These are phyloP conservation scores for Parambassis ranga DNA, from an alignment of 2,797 vertebrate species.

Conservation along the genomic window DNA sequence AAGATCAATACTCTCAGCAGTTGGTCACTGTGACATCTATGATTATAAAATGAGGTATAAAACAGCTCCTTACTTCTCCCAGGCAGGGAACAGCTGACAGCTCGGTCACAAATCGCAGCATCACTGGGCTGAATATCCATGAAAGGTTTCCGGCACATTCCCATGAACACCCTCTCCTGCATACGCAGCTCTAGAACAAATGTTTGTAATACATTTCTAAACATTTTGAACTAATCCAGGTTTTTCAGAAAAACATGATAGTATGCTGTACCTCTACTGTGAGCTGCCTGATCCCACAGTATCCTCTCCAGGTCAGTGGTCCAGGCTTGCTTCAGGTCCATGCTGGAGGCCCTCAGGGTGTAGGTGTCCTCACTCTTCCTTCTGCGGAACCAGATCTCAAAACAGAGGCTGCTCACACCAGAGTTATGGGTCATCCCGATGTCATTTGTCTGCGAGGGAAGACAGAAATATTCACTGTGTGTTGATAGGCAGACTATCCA, in stretches of 20 bases:
- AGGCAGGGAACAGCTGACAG: constrained; percentile 65
- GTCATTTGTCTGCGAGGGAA: constrained; percentile 77
- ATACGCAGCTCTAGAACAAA: constrained; percentile 79
- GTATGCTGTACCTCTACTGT: constrained; percentile 77
- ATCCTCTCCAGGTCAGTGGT: constrained; percentile 82
- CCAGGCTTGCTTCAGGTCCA: constrained; percentile 83
- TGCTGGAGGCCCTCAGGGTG: constrained; percentile 73
- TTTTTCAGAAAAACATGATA: background rate
- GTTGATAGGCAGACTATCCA: too few species aligned
- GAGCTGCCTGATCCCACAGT: constrained; percentile 84
- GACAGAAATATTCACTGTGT: background rate
- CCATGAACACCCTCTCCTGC: constrained; percentile 86
- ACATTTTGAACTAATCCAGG: background rate
- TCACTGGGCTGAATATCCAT: constrained; percentile 84
- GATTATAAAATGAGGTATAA: background rate
- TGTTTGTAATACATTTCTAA: background rate
- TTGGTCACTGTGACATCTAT: background rate
- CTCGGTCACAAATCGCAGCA: constrained; percentile 80
- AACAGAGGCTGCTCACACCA: constrained; percentile 75
- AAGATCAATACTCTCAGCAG: too few species aligned
- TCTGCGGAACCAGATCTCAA: constrained; percentile 87
- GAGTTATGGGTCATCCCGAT: constrained; percentile 84
- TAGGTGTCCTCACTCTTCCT: constrained; percentile 84
- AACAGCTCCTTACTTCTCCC: constrained; percentile 70
- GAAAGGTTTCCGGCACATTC: constrained; percentile 81